These are phyloP conservation scores for Sclerodermus sp. DNA, from an alignment of 2,888 invertebrate species.

Conservation along the genomic window DNA sequence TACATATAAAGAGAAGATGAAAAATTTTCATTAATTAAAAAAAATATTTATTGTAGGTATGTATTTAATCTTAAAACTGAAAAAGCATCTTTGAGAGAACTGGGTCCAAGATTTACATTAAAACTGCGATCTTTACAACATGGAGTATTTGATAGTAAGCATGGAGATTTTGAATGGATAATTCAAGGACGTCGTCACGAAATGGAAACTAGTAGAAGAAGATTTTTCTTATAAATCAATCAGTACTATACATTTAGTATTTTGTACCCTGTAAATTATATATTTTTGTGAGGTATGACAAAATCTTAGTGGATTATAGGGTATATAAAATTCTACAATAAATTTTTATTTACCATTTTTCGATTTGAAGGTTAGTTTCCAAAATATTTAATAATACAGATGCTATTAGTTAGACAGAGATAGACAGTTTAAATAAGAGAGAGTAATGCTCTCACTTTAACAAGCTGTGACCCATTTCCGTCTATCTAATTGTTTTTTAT, in stretches of 20 bases:
- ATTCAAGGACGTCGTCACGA: constrained; percentile 87
- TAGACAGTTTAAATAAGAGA: too few relatives aligned
- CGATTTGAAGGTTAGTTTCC: too few relatives aligned
- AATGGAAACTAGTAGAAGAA: constrained; percentile 89
- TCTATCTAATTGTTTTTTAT: too few relatives aligned
- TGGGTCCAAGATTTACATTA: constrained; percentile 97
- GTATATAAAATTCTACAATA: too few relatives aligned
- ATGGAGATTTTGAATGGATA: constrained; percentile 97
- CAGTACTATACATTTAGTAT: background rate
- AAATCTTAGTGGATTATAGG: too few relatives aligned
- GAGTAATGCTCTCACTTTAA: too few relatives aligned
- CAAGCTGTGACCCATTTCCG: too few relatives aligned
- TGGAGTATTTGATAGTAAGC: constrained; percentile 96
- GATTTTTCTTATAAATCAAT: constrained; percentile 84
- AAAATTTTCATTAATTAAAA: background rate
- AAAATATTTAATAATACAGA: too few relatives aligned
- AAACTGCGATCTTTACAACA: constrained; percentile 90
- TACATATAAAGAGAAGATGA: background rate
- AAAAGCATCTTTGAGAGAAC: constrained; percentile 78
- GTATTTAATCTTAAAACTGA: constrained; percentile 81
- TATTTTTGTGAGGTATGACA: too few relatives aligned
- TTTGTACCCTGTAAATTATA: too few relatives aligned
- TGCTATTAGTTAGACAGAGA: too few relatives aligned
- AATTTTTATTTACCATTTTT: too few relatives aligned
- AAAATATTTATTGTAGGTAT: constrained; percentile 64